These are phyloP conservation scores for Eupristina koningsbergeri DNA, from an alignment of 1,140 invertebrate genomes.

Conservation along the genomic window DNA sequence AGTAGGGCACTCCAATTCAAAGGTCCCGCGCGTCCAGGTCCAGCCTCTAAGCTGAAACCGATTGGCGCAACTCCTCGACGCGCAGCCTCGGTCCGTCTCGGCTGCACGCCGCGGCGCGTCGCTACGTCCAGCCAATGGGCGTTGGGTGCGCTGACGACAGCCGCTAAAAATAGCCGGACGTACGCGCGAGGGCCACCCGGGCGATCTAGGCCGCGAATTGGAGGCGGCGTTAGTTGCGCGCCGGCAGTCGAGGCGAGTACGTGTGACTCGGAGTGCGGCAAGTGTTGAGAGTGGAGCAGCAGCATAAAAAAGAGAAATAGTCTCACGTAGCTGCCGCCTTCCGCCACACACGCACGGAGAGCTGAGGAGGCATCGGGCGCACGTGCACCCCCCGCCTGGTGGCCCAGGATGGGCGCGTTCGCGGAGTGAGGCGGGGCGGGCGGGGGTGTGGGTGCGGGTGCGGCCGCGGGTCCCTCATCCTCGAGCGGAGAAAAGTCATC, in stretches of 20 bases:
- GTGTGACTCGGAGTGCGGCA: background rate
- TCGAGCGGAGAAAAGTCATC: background rate
- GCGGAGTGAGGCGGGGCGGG: background rate
- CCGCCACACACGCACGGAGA: background rate
- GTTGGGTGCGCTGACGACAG: constrained; percentile 57
- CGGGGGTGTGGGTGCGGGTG: too few relatives aligned
- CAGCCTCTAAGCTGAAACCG: background rate
- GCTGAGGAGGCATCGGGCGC: background rate
- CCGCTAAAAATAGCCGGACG: constrained; percentile 63
- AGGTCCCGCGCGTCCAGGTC: background rate
- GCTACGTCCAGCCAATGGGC: constrained; percentile 57
- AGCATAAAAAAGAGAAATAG: too few relatives aligned
- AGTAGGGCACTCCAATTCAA: background rate
- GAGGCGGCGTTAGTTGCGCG: constrained; percentile 65
- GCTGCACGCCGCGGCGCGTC: constrained; percentile 31
- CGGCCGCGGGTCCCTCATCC: background rate
- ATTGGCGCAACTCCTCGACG: background rate
- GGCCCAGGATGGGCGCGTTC: background rate
- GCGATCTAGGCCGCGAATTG: constrained; percentile 64
- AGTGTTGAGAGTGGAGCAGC: too few relatives aligned
- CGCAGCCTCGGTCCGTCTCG: background rate
- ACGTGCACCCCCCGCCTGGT: background rate
- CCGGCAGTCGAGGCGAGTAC: constrained; percentile 62
- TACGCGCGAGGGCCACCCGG: background rate
- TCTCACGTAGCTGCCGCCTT: background rate